These are phyloP conservation scores for Bombus polaris DNA, from an alignment of 1,140 invertebrate genomes.

Conservation along the genomic window DNA sequence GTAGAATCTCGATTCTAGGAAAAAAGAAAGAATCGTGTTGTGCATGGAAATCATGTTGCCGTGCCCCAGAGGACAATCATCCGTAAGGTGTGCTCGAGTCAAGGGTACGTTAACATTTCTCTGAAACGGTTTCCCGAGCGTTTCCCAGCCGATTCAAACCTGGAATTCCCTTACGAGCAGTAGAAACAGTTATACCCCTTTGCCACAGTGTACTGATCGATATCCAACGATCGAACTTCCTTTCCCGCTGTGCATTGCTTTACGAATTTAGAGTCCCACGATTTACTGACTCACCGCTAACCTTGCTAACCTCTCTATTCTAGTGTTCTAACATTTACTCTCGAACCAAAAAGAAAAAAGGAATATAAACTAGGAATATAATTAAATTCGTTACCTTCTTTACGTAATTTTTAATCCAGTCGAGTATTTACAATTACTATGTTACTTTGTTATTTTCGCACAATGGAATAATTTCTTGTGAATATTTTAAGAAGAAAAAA, in stretches of 20 bases:
- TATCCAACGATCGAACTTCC: conserved; percentile 49
- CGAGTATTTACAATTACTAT: no score
- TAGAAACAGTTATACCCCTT: conserved; percentile 63
- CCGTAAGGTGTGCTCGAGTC: conserved; percentile 57
- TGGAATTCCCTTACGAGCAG: conserved; percentile 70
- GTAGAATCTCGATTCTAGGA: no score
- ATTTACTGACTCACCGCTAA: not conserved
- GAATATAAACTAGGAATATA: no score
- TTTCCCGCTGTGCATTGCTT: conserved; percentile 17
- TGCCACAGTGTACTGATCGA: conserved; percentile 43
- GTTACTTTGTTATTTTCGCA: no score
- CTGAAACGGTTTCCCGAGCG: conserved; percentile 64
- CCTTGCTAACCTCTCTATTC: not conserved
- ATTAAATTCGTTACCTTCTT: no score
- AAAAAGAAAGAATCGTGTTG: conserved; percentile 27
- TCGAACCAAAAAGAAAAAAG: not conserved
- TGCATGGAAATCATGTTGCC: conserved; percentile 32
- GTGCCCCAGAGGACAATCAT: conserved; percentile 62
- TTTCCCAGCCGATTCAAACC: conserved; percentile 59
- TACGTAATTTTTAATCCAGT: no score
- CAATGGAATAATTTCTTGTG: no score
- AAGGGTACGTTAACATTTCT: conserved; percentile 65
- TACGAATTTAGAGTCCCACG: not conserved
- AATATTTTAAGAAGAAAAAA: no score
- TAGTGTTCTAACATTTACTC: not conserved